phyloP scores from a whole-genome alignment of 2,113 vertebrate genomes.

The Mormoops blainvillei region DNA sequence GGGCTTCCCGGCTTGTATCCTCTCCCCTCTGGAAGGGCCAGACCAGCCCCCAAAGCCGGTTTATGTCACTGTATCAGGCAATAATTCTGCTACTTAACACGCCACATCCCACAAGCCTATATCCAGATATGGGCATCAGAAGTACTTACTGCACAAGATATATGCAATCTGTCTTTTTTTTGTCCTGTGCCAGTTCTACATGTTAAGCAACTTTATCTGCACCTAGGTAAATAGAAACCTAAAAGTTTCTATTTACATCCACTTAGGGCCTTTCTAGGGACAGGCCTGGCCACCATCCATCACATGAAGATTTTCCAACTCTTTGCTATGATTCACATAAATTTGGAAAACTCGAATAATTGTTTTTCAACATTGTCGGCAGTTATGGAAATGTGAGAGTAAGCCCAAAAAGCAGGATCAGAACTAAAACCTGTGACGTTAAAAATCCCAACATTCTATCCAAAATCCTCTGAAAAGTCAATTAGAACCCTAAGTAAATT shows the following conservation, averaged over 20 bases:
- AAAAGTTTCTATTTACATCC: neutral
- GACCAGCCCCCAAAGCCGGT: neutral
- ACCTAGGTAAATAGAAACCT: neutral
- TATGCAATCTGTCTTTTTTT: neutral
- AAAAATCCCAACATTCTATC: neutral
- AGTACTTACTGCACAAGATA: neutral
- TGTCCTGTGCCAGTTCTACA: neutral
- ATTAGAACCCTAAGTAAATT: neutral
- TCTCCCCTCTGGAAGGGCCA: neutral
- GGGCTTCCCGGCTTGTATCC: neutral
- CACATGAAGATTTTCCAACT: neutral
- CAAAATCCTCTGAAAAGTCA: neutral
- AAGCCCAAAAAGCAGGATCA: neutral
- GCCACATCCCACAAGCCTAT: neutral
- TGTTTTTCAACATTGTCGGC: neutral
- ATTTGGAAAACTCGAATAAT: neutral
- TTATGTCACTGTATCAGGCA: neutral
- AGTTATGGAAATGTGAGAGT: neutral
- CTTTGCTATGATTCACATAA: neutral
- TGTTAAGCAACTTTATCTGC: neutral
- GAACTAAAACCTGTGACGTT: neutral
- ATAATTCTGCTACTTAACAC: neutral
- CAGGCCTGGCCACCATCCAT: neutral
- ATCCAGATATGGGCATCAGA: neutral
- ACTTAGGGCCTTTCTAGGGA: neutral